Percentiles rank a stretch among this genome's conserved stretches.
These are phyloP conservation scores for Chloropsis hardwickii DNA, from an alignment of 2,113 vertebrate species.

Conservation along the genomic window DNA sequence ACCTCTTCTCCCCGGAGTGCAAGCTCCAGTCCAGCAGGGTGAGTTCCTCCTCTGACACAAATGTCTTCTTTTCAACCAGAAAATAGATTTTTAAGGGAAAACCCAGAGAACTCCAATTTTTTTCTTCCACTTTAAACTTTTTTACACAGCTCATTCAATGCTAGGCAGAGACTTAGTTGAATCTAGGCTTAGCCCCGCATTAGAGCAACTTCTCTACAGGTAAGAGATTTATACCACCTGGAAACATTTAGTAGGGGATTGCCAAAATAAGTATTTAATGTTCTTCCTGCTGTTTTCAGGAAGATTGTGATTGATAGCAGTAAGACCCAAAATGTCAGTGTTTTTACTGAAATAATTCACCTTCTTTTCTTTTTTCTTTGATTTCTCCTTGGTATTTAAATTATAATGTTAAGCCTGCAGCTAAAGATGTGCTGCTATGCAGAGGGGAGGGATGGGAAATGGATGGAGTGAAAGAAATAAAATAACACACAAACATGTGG, in stretches of 20 bases:
- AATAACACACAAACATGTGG: neutral
- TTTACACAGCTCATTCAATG: neutral
- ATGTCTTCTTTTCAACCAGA: neutral
- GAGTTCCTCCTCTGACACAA: neutral
- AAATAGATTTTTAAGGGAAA: neutral
- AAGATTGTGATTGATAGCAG: neutral
- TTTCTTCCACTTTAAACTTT: neutral
- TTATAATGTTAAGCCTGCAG: neutral
- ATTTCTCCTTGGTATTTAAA: neutral
- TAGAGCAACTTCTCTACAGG: neutral
- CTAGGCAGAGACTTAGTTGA: neutral
- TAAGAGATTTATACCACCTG: neutral
- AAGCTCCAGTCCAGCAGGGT: neutral
- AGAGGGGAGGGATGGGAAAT: neutral
- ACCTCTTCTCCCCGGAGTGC: neutral
- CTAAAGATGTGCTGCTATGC: neutral
- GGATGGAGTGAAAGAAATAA: neutral
- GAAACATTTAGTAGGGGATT: neutral
- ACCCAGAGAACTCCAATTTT: neutral
- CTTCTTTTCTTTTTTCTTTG: neutral
- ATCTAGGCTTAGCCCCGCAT: neutral
- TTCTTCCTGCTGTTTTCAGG: neutral
- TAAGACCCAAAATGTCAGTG: neutral
- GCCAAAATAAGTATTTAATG: neutral
- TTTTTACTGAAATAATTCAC: neutral